Evolutionary conservation across 2,113 vertebrate genomes (phyloP).

Genomic region (Aphelocoma coerulescens): DNA sequence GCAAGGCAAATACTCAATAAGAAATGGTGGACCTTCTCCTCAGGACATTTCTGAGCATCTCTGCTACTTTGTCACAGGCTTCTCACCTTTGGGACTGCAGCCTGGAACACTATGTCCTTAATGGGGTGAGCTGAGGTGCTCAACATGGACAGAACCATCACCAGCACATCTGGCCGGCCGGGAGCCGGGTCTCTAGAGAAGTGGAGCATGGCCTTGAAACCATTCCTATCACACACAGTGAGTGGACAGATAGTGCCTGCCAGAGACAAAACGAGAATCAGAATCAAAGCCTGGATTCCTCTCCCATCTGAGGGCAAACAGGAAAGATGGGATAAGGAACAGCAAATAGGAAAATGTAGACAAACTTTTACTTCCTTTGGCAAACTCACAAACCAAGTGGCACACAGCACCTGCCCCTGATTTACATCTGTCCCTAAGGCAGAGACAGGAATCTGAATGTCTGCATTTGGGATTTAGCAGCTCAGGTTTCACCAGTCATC

Average conservation of each 20-base stretch:
- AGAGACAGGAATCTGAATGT: neutral
- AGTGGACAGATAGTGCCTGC: constrained; percentile 79
- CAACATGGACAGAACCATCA: constrained; percentile 82
- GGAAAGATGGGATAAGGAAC: neutral
- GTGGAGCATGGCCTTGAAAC: constrained; percentile 83
- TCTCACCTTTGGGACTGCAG: constrained; percentile 86
- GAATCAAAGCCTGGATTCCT: neutral
- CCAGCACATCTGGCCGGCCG: constrained; percentile 72
- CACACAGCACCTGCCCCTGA: neutral
- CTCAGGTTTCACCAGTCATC: neutral
- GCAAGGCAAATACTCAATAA: neutral
- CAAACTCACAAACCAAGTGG: neutral
- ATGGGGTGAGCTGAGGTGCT: constrained; percentile 81
- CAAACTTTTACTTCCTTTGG: neutral
- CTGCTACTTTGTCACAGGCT: neutral
- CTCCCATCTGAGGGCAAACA: neutral
- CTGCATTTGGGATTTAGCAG: neutral
- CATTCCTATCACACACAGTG: constrained; percentile 73
- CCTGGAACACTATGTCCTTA: constrained; percentile 79
- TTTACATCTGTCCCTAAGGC: neutral
- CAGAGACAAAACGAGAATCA: neutral
- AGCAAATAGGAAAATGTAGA: neutral
- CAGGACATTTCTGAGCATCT: neutral
- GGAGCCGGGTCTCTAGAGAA: constrained; percentile 74
- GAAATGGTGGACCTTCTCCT: neutral